Evolutionary conservation across 1,140 invertebrate species (phyloP).

Genomic region (Drosophila kohkoa): DNA sequence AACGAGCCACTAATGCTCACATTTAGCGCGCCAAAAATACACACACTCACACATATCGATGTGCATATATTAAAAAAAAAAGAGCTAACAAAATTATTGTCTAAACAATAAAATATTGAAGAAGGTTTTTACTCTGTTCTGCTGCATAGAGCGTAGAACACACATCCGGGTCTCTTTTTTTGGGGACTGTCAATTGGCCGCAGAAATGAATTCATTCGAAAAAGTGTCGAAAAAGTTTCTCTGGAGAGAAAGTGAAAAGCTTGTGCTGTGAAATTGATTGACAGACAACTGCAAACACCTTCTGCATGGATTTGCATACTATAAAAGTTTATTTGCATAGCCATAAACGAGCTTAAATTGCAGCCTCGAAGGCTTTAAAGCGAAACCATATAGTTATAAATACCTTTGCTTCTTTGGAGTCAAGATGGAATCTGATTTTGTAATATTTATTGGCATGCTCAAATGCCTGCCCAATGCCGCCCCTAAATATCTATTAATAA

Average conservation of each 20-base stretch:
- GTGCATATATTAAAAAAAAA: conserved; percentile 19
- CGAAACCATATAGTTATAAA: background rate
- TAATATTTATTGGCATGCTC: conserved; percentile 8
- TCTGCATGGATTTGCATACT: conserved; percentile 13
- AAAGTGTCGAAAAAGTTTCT: conserved; percentile 55
- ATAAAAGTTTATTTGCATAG: background rate
- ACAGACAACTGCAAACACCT: conserved; percentile 33
- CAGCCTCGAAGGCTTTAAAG: background rate
- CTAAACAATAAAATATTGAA: conserved; percentile 16
- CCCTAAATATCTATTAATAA: conserved; percentile 61
- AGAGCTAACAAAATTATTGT: conserved; percentile 40
- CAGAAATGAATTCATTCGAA: conserved; percentile 57
- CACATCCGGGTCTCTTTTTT: conserved; percentile 1
- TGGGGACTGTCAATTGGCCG: conserved; percentile 45
- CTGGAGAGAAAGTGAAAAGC: conserved; percentile 51
- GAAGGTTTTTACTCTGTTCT: background rate
- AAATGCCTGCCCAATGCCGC: conserved; percentile 3
- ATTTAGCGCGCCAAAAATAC: conserved; percentile 67
- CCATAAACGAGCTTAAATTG: background rate
- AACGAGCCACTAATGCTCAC: conserved; percentile 78
- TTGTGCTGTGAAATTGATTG: conserved; percentile 54
- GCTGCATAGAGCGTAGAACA: conserved; percentile 27
- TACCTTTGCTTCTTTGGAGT: background rate
- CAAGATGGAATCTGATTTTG: background rate
- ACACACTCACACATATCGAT: background rate